Conservation (phyloP, 2,113 vertebrate genomes). For the Furnarius figulus region DNA sequence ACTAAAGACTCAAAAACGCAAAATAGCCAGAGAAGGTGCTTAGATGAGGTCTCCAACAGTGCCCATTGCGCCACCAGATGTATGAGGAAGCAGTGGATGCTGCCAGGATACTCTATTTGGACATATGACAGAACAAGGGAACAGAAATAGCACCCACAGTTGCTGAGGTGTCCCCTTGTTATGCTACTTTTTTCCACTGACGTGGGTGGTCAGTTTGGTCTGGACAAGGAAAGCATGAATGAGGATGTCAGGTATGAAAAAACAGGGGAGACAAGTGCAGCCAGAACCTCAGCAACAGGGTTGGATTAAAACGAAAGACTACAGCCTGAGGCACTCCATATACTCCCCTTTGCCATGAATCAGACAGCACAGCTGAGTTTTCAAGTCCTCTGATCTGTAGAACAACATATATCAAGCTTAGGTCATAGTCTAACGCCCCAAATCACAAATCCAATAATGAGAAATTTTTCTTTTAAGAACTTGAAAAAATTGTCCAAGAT, state of each 20-base stretch:
- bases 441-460: not conserved
- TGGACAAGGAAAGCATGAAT: not conserved
- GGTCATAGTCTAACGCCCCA: not conserved
- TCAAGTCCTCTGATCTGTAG: not conserved
- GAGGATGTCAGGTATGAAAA: not conserved
- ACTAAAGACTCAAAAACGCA: not conserved
- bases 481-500: not conserved
- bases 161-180: not conserved
- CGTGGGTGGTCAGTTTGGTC: fast-evolving
- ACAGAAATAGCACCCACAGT: not conserved
- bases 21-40: not conserved
- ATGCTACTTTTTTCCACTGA: not conserved
- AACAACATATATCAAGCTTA: not conserved
- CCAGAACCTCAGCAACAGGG: not conserved
- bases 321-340: not conserved
- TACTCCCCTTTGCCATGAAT: not conserved
- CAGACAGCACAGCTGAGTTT: not conserved
- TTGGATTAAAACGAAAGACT: not conserved
- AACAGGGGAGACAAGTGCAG: fast-evolving
- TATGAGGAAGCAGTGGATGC: not conserved
- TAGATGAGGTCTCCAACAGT: not conserved
- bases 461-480: not conserved
- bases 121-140: not conserved
- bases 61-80: not conserved
- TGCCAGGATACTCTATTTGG: not conserved